Conservation (phyloP, 2,113 vertebrate genomes). For the Nannobrachium achirus region DNA sequence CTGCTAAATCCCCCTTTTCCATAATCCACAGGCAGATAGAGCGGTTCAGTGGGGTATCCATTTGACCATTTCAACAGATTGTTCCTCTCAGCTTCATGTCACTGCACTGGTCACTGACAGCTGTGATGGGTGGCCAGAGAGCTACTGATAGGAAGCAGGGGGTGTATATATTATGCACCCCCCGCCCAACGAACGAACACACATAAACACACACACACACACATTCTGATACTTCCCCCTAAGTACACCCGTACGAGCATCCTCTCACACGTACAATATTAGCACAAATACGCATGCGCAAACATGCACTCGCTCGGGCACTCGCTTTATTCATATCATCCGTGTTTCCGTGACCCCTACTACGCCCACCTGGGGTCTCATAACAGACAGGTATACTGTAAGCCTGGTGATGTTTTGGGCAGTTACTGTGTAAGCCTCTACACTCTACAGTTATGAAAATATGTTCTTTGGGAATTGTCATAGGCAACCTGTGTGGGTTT, state of each 20-base stretch:
- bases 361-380: constrained; percentile 28
- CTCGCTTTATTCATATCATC: constrained; percentile 38
- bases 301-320: constrained; percentile 9
- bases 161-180: constrained; percentile 57
- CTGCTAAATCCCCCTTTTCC: constrained; percentile 49
- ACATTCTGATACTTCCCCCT: constrained; percentile 49
- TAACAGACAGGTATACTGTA: constrained; percentile 22
- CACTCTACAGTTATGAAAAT: background rate
- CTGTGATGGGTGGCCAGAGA: constrained; percentile 67
- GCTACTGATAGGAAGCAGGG: constrained; percentile 67
- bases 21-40: constrained; percentile 25
- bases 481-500: background rate
- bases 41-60: constrained; percentile 37
- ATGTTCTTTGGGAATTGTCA: background rate
- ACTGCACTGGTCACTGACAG: constrained; percentile 60
- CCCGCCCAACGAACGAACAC: constrained; percentile 9
- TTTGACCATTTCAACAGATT: constrained; percentile 53
- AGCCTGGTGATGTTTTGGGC: background rate
- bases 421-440: background rate
- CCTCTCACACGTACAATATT: constrained; percentile 31
- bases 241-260: constrained; percentile 37
- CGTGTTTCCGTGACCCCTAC: constrained; percentile 31
- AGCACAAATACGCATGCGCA: background rate
- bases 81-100: constrained; percentile 57
- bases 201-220: constrained; percentile 5